Base-by-base conservation (phyloP, 1,140 invertebrate species). In the Trinorchestia longiramus region DNA sequence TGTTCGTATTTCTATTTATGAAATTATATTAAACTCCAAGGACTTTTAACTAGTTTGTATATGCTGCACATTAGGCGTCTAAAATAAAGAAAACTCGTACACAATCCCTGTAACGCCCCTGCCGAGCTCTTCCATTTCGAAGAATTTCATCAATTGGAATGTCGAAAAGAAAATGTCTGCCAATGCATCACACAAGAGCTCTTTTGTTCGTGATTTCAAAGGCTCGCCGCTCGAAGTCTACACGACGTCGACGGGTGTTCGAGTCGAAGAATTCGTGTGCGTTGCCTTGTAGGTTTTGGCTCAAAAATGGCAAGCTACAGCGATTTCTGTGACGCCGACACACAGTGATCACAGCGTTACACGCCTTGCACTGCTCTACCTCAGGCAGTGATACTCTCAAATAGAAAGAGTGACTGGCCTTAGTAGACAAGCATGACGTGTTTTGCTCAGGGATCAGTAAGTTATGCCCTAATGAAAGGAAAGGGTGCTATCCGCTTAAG, bases 151-250 rank as follows among this genome's bases (percentile, higher is more conserved):
- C 92, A 94, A 45, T 47, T 94, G 92, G 92, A 94, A 45, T 94
- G 92, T 43, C 43, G 92, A 94, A 94, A 92, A 94, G 92, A 94
- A 94, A 94, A 94, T 94, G 92, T 94, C 92, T 94, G 92, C 92
- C 92, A 94, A 47, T 47, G 92, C 92, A 44, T 94, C 43, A 94
- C 41, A 94, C 43, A 94, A 94, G 44, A 44, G 92, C 44, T 47
- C 92, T 94, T 94, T 94, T 94, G 92, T 94, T 94, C 43, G 92
- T 40, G 92, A 94, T 94, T 94, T 94, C 92, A 94, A 94, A 94
- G 92, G 92, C 92, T 42, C 92, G 92, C 92, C 92, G 92, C 92
- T 47, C 92, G 92, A 44, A 44, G 92, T 94, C 92, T 94, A 94
- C 92, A 94, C 43, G 92, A 94, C 92, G 44, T 47, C 92, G 92